Conservation (phyloP, 1,140 invertebrate species). For the Acromyrmex echinatior region DNA sequence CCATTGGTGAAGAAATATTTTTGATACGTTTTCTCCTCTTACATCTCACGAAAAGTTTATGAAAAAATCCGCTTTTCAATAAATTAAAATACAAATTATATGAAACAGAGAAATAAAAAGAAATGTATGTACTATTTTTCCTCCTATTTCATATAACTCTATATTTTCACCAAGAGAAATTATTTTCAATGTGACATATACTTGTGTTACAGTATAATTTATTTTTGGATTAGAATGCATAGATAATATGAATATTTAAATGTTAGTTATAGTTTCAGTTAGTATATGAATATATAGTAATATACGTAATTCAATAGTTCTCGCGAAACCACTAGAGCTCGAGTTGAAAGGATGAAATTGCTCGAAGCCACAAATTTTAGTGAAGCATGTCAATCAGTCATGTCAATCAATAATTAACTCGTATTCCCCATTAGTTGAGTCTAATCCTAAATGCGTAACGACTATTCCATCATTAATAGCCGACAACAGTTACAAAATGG, state of each 20-base stretch:
- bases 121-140: background rate
- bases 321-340: constrained; percentile 12
- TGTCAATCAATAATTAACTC: constrained; percentile 55
- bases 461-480: background rate
- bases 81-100: constrained; percentile 8
- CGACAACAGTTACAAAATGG: background rate
- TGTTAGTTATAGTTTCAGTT: background rate
- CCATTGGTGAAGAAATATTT: constrained; percentile 39
- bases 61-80: background rate
- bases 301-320: constrained; percentile 28
- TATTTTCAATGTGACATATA: background rate
- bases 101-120: background rate
- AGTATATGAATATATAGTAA: background rate
- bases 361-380: constrained; percentile 52
- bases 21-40: background rate
- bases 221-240: background rate
- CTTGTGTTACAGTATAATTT: background rate
- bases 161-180: background rate
- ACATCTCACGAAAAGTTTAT: background rate
- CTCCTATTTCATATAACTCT: background rate
- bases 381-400: constrained; percentile 45
- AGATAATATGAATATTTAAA: background rate
- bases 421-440: constrained; percentile 34
- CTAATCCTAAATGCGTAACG: constrained; percentile 13
- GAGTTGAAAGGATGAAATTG: constrained; percentile 32